Conservation (phyloP, 2,113 vertebrate species). For the Etheostoma spectabile region DNA sequence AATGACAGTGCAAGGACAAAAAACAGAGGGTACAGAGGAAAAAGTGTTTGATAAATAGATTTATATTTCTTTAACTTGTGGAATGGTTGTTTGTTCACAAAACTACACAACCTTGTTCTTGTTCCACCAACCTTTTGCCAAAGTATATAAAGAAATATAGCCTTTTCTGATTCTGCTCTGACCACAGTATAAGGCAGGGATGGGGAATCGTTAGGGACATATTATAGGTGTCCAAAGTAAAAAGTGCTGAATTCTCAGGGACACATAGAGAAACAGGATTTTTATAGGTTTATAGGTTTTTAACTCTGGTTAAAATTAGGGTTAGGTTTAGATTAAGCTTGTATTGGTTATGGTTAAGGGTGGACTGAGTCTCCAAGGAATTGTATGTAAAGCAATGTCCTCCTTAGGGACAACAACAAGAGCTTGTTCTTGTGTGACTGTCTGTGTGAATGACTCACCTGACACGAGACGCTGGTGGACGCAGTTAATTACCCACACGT, state of each 20-base stretch:
- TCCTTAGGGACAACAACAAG: conserved; percentile 38
- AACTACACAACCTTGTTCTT: neutral
- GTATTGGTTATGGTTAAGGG: neutral
- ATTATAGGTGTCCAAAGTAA: neutral
- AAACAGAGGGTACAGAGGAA: neutral
- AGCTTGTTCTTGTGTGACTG: conserved; percentile 4
- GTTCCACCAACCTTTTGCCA: neutral
- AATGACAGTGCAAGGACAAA: neutral
- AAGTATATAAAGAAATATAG: neutral
- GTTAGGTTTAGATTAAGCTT: neutral
- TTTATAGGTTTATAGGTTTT: conserved; percentile 5
- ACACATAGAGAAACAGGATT: neutral
- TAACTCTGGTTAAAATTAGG: conserved; percentile 1
- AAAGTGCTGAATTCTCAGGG: neutral
- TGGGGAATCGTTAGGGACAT: neutral
- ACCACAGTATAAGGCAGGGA: neutral
- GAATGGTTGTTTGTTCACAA: neutral
- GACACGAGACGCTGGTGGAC: conserved; percentile 45
- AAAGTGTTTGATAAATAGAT: neutral
- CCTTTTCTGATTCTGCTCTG: conserved; percentile 9
- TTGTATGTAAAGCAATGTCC: conserved; percentile 7
- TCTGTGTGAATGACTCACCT: conserved; percentile 60
- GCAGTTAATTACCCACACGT: conserved; percentile 68
- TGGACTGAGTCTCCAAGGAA: neutral
- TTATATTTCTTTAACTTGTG: neutral